Evolutionary conservation across 1,140 invertebrate species (phyloP).

Genomic region (Bombus pascuorum): DNA sequence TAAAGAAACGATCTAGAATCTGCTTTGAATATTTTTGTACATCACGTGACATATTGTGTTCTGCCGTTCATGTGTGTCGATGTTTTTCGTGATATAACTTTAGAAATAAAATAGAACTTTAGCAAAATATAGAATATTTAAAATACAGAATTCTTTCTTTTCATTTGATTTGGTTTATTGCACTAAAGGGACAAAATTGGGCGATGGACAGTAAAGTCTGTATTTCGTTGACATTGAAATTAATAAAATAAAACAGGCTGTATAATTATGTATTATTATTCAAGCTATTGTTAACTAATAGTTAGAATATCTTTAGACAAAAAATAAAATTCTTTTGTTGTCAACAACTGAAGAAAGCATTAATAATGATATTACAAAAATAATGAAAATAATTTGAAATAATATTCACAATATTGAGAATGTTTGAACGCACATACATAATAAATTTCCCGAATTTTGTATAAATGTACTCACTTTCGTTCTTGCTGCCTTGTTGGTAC

Average conservation of each 20-base stretch:
- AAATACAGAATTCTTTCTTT: neutral
- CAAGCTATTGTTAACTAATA: neutral
- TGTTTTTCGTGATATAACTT: too few relatives aligned
- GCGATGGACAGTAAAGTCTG: too few relatives aligned
- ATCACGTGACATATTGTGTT: too few relatives aligned
- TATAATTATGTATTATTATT: neutral
- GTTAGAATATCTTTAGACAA: neutral
- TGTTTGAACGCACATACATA: neutral
- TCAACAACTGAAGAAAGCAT: neutral
- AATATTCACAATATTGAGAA: neutral
- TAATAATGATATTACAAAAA: neutral
- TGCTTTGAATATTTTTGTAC: neutral
- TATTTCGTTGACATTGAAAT: neutral
- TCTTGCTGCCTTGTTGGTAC: slow-evolving; percentile 34
- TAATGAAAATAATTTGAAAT: neutral
- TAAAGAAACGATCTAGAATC: neutral
- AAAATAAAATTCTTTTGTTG: neutral
- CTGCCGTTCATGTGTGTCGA: too few relatives aligned
- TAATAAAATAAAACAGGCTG: neutral
- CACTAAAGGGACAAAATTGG: neutral
- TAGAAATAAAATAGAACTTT: too few relatives aligned
- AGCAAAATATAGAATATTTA: too few relatives aligned
- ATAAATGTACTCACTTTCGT: slow-evolving; percentile 16
- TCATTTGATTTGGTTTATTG: neutral
- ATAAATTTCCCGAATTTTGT: neutral